Conservation (phyloP, 2,888 invertebrate genomes). For the Chymomyza fuscimana region DNA sequence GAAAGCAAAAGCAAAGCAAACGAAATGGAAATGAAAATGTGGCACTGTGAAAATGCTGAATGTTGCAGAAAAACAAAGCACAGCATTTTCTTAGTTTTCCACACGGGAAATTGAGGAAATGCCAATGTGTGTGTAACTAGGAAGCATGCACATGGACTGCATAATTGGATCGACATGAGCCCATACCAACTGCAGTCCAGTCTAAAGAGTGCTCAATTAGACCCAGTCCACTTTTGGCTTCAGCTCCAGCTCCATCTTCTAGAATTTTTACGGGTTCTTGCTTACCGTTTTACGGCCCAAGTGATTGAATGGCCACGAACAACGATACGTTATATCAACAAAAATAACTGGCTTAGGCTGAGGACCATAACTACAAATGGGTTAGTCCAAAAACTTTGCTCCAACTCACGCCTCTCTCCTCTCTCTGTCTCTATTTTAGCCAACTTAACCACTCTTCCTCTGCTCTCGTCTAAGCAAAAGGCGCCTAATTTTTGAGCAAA, state of each 20-base stretch:
- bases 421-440: not conserved
- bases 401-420: not conserved
- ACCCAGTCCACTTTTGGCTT: not conserved
- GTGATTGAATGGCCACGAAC: conserved; percentile 23
- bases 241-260: not conserved
- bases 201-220: not conserved
- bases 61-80: conserved; percentile 1
- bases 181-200: not conserved
- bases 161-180: conserved; percentile 11
- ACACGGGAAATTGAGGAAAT: conserved; percentile 2
- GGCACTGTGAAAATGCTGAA: not conserved
- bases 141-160: conserved; percentile 12
- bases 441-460: not conserved
- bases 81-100: not conserved
- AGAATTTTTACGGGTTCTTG: conserved; percentile 6
- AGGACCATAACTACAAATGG: not conserved
- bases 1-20: not conserved
- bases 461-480: not conserved
- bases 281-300: conserved; percentile 7
- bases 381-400: not conserved
- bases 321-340: conserved; percentile 17
- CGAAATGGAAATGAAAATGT: conserved; percentile 7
- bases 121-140: conserved; percentile 1
- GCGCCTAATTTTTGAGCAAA: conserved; percentile 1
- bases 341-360: not conserved